Conservation (phyloP, 2,113 vertebrate species). For the Heptranchias perlo region DNA sequence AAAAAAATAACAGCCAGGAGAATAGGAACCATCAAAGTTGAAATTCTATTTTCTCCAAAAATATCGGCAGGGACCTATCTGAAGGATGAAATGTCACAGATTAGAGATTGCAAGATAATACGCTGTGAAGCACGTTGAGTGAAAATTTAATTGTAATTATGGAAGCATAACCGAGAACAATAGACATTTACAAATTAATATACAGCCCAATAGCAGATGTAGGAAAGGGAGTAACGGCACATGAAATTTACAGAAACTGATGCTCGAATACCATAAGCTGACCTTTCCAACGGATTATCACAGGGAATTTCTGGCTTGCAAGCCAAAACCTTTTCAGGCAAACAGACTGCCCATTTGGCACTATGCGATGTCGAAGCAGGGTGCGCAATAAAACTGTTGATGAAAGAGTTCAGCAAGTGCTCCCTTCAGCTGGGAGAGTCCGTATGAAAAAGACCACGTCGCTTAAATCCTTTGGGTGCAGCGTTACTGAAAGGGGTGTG, state of each 20-base stretch:
- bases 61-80: background rate
- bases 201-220: background rate
- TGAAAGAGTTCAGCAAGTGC: background rate
- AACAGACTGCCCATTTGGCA: conserved; percentile 7
- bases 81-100: background rate
- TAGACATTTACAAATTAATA: background rate
- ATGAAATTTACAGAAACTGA: background rate
- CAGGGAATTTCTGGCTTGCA: background rate
- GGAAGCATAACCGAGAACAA: background rate
- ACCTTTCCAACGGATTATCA: conserved; percentile 13
- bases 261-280: background rate
- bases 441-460: background rate
- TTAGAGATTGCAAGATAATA: background rate
- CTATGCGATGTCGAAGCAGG: background rate
- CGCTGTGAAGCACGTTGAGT: background rate
- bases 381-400: background rate
- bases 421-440: background rate
- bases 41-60: background rate
- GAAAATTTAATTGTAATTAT: background rate
- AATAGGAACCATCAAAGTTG: background rate
- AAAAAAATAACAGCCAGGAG: background rate
- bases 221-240: background rate
- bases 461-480: background rate
- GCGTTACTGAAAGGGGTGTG: background rate
- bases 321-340: background rate